Base-by-base conservation (phyloP, 1,140 invertebrate genomes). In the Saccostrea echinata region DNA sequence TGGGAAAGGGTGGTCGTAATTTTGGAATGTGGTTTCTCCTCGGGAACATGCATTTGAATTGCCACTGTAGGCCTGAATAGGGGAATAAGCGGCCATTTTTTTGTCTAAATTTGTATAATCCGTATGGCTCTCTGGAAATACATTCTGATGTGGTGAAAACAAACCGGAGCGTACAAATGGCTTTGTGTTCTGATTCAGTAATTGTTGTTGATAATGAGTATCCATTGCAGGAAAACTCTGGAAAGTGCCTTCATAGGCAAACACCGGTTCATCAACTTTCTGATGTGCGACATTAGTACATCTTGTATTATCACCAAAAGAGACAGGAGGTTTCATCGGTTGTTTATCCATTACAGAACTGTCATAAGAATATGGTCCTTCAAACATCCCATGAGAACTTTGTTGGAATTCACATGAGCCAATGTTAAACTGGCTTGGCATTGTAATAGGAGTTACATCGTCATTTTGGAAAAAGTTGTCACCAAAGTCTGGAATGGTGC, bases 341-440 rank as follows among this genome's bases (percentile, higher is more conserved):
- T 92, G 91, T 84, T 91, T 92, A 68, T 92, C 92, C n/a, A 90
- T 82, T 53, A 91, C 88, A 55, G 91, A 91, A 2, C 89, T 89
- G 43, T 86, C 76, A 53, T 86, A 71, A 71, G 64, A 27, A 86
- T 80, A 76, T 76, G 68, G 68, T 30, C 24, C 24, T 35, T 86
- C 85, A 53, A 76, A 76, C 21, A 71, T 76, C n/a, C 85, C 85
- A 27, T 86, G 85, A 27, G 52, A 51, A 51, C 61, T 68, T 85
- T 85, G 80, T 30, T 64, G 55, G 43, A 82, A 82, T 71, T 71
- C 84, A 24, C 55, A 85, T 12, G 76, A 61, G 21, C 71, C 80
- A 30, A 68, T 27, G 76, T 76, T 76, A 18, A 68, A 88, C 8
- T 71, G 68, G 9, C 71, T 76, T 43, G 83, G 51, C 51, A 88